Evolutionary conservation across 2,888 invertebrate genomes (phyloP), one percentile per base, ranked within the genome.

Genomic region (Standfussiana lucernea): DNA sequence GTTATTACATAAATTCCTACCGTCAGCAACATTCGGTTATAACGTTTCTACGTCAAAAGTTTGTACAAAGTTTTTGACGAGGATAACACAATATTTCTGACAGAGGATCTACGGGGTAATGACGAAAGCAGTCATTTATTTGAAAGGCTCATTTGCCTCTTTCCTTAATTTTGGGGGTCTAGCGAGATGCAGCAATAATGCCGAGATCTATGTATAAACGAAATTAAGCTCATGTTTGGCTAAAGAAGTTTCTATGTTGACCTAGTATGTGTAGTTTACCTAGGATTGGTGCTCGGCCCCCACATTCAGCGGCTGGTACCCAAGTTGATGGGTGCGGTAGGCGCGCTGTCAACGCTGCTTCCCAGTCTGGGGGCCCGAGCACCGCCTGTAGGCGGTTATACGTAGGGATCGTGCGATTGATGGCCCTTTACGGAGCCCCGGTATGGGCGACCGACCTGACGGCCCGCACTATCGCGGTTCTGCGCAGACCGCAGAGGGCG

Each of bases 41-140:
- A 35, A 53, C 40, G 18, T 32, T 42, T 47, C 18, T 35, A 35
- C 56, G 66, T 74, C 70, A 70, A 42, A 83, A 79, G 61, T 84
- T 79, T 50, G 45, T 24, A 37, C n/a, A 62, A 70, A 70, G 24
- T 74, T 72, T 77, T 67, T 83, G 82, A 79, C 53, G 50, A 79
- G 84, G 66, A 82, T 83, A 37, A 45, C 56, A 47, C 24, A 82
- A 83, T 79, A 74, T 67, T 68, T 65, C 45, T 59, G 62, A 62
- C 73, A 65, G 59, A 42, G 62, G 64, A 69, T 50, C 21, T 32
- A 21, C 40, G 42, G 35, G 61, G 47, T 50, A 71, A 56, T 64
- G 69, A 72, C 35, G 68, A 53, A 59, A 59, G 47, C 50, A 53
- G 10, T 67, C 28, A 66, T 83, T 47, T 47, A 28, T 47, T 66